Evolutionary conservation across 2,888 invertebrate species (phyloP).

Genomic region (Brachypterus glaber): DNA sequence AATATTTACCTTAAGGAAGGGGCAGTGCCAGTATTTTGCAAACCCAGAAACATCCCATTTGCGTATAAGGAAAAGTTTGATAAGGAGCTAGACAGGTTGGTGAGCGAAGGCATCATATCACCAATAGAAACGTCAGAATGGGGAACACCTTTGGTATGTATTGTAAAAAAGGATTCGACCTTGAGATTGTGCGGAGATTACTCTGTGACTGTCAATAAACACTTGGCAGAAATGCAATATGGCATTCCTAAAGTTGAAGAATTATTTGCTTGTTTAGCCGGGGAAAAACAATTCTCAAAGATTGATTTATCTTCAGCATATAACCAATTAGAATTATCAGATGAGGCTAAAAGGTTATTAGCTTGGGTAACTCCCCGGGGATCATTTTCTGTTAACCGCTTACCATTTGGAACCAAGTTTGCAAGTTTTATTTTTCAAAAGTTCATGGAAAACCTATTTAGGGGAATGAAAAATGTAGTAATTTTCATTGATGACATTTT

Average conservation of each 20-base stretch:
- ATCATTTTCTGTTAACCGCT: constrained; percentile 29
- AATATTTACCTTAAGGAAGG: constrained; percentile 9
- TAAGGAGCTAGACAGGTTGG: constrained; percentile 14
- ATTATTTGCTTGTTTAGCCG: constrained; percentile 16
- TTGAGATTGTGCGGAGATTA: not conserved
- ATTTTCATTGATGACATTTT: constrained; percentile 29
- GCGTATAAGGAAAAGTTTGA: constrained; percentile 14
- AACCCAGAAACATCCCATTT: constrained; percentile 13
- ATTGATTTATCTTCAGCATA: constrained; percentile 25
- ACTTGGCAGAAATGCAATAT: constrained; percentile 12
- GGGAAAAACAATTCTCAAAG: constrained; percentile 21
- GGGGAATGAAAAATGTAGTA: constrained; percentile 23
- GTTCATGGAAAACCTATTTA: constrained; percentile 28
- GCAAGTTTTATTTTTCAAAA: constrained; percentile 33
- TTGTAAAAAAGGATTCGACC: constrained; percentile 17
- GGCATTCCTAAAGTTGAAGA: constrained; percentile 20
- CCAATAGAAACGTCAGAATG: constrained; percentile 11
- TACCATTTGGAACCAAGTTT: constrained; percentile 30
- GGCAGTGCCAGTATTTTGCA: constrained; percentile 14
- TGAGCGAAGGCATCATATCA: constrained; percentile 18
- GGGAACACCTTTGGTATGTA: constrained; percentile 19
- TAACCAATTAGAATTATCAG: constrained; percentile 29
- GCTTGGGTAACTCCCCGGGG: constrained; percentile 32
- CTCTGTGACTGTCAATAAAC: constrained; percentile 10
- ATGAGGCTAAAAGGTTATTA: constrained; percentile 24